Evolutionary conservation across 2,113 vertebrate genomes (phyloP).

Genomic region (Chloropsis hardwickii): DNA sequence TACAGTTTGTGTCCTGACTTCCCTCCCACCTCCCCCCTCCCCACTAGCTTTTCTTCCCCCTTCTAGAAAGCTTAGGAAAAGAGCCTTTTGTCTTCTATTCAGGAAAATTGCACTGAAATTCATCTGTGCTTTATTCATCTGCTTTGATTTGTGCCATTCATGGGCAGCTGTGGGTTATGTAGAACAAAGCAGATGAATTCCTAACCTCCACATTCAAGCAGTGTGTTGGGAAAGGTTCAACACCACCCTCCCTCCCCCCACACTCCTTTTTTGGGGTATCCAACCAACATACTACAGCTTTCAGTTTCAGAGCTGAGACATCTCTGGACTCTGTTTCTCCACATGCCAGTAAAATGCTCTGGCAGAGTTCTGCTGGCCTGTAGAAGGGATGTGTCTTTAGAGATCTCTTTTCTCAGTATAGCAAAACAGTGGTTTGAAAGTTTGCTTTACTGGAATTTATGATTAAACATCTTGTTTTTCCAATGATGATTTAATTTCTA

Average conservation of each 20-base stretch:
- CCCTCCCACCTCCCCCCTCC: accelerated
- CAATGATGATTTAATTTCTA: slow-evolving; percentile 43
- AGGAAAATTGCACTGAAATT: slow-evolving; percentile 58
- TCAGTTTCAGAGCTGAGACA: background rate
- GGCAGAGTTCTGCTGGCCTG: background rate
- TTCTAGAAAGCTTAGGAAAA: slow-evolving; percentile 50
- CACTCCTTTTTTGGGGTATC: background rate
- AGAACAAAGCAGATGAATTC: slow-evolving; percentile 12
- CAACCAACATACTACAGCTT: background rate
- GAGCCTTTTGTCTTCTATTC: slow-evolving; percentile 59
- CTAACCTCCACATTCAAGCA: background rate
- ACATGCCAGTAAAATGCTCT: background rate
- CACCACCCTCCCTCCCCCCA: background rate
- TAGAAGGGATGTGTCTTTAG: background rate
- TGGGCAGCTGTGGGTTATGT: background rate
- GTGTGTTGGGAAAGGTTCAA: background rate
- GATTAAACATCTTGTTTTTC: background rate
- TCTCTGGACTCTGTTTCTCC: background rate
- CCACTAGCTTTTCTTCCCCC: background rate
- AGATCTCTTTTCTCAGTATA: background rate
- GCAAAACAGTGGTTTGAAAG: slow-evolving; percentile 27
- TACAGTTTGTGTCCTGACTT: slow-evolving; percentile 15
- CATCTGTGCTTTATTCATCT: slow-evolving; percentile 26
- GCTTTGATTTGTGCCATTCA: slow-evolving; percentile 24
- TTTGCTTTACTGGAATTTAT: slow-evolving; percentile 56